Evolutionary conservation across 2,797 vertebrate genomes (phyloP).

Genomic region (Anguilla obscura): DNA sequence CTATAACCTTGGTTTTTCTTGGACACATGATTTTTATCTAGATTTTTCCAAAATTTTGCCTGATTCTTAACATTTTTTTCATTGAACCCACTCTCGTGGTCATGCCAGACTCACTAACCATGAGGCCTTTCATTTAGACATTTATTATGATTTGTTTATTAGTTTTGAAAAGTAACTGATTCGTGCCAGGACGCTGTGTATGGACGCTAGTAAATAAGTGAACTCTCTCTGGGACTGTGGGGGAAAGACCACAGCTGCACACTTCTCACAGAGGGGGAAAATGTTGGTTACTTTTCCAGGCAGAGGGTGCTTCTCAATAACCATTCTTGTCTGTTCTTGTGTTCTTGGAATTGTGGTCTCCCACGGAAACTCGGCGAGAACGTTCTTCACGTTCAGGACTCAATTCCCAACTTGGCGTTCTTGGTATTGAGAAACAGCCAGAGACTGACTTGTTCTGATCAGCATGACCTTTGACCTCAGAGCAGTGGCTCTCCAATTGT

Average conservation of each 20-base stretch:
- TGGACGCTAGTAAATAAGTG: no score
- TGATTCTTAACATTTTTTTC: background rate
- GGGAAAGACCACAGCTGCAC: no score
- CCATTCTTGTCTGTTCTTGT: no score
- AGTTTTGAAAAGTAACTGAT: background rate
- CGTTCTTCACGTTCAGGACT: no score
- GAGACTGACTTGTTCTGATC: background rate
- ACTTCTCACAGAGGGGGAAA: background rate
- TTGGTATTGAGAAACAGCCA: no score
- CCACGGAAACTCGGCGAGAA: no score
- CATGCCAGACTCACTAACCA: background rate
- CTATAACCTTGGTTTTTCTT: background rate
- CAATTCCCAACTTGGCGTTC: no score
- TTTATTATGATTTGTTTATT: background rate
- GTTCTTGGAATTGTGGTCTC: no score
- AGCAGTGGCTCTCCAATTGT: background rate
- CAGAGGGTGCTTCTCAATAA: background rate
- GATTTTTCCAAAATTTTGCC: background rate
- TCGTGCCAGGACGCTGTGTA: background rate
- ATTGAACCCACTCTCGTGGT: background rate
- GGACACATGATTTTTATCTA: background rate
- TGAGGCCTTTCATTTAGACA: background rate
- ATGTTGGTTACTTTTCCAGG: background rate
- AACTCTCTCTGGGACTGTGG: no score
- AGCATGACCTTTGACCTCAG: background rate